Evolutionary conservation across 23 tunicate species (phyloP).

Genomic region (Halocynthia roretzi): DNA sequence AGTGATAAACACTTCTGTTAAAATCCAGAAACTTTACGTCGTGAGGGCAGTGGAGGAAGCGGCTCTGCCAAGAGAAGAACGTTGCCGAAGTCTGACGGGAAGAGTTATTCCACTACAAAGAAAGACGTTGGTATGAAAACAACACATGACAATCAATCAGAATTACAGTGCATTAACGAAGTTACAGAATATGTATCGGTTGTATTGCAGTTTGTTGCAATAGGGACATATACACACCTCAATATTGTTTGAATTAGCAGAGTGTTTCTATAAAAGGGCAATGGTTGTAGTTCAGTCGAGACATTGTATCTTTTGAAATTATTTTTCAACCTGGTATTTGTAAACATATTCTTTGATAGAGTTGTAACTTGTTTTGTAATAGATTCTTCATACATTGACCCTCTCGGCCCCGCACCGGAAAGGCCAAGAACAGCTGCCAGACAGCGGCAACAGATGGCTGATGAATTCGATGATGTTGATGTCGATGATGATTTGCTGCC

Average conservation of each 20-base stretch:
- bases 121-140: neutral
- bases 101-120: slow-evolving; percentile 7
- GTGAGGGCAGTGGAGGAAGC: slow-evolving; percentile 22
- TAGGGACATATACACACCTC: no score
- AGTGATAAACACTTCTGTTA: no score
- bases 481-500: slow-evolving; percentile 87
- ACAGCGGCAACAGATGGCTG: slow-evolving; percentile 25
- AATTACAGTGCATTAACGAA: no score
- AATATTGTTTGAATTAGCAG: no score
- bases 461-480: slow-evolving; percentile 92
- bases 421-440: slow-evolving; percentile 98
- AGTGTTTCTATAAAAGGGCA: no score
- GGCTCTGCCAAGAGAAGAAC: slow-evolving; percentile 21
- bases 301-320: neutral
- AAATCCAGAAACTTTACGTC: no score
- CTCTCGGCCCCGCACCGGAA: slow-evolving; percentile 85
- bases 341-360: neutral
- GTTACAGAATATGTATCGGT: no score
- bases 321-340: neutral
- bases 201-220: no score
- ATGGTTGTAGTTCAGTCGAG: no score
- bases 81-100: slow-evolving; percentile 17
- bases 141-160: no score
- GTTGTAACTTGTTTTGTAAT: neutral
- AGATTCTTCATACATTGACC: slow-evolving; percentile 77